A percentile compares a stretch with the other conserved stretches of the same genome.
phyloP scores from a whole-genome alignment of 1,140 invertebrate species.

The Drosophila sp. region DNA sequence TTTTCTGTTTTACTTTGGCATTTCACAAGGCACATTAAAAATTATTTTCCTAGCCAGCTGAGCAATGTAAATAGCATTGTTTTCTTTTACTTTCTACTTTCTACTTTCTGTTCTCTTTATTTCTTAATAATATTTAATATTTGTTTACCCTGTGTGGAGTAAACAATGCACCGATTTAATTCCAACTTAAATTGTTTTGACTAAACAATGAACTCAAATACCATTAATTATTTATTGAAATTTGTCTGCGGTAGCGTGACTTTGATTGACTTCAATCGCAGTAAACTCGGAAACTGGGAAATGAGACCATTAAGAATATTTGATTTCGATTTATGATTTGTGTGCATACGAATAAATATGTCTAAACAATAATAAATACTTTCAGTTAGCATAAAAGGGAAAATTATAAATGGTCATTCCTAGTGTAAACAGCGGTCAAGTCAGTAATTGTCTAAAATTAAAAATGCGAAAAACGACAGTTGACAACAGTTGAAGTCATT shows the following conservation, averaged over 20 bases:
- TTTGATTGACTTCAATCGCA: neutral
- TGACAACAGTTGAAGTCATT: no score
- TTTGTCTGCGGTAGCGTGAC: neutral
- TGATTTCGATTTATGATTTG: no score
- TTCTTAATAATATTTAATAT: conserved; percentile 14
- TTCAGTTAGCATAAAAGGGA: no score
- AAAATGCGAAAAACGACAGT: no score
- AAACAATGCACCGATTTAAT: neutral
- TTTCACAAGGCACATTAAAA: conserved; percentile 56
- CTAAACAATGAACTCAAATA: conserved; percentile 2
- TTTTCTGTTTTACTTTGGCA: conserved; percentile 67
- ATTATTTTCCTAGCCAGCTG: conserved; percentile 61
- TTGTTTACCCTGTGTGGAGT: neutral
- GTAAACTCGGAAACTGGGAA: neutral
- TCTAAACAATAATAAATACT: no score
- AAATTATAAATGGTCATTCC: no score
- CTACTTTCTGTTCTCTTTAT: conserved; percentile 12
- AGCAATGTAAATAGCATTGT: conserved; percentile 54
- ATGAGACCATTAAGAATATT: no score
- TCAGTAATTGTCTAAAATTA: no score
- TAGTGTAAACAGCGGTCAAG: no score
- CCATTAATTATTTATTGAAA: conserved; percentile 6
- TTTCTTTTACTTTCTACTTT: conserved; percentile 28
- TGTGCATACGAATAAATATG: no score
- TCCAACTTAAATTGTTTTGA: neutral